These are phyloP conservation scores for Ancistrus triradiatus DNA, from an alignment of 2,113 vertebrate genomes.

Conservation along the genomic window DNA sequence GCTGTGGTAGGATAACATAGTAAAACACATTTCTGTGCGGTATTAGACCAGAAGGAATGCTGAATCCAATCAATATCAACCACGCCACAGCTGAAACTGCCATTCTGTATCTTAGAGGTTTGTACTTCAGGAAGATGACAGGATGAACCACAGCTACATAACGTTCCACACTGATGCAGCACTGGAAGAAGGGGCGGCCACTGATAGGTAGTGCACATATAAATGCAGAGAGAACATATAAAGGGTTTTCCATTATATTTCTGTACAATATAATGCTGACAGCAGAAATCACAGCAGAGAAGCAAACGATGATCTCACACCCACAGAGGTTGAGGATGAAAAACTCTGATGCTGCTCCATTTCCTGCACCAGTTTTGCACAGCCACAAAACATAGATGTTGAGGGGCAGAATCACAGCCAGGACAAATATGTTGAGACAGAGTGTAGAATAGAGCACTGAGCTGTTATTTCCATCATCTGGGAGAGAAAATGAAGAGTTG, in stretches of 20 bases:
- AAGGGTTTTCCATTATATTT: neutral
- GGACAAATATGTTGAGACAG: neutral
- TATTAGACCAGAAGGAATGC: neutral
- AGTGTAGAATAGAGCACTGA: neutral
- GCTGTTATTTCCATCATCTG: neutral
- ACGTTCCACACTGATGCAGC: constrained; percentile 37
- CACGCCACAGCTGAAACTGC: neutral
- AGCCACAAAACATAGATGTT: constrained; percentile 23
- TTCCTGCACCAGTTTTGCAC: neutral
- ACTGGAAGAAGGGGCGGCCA: constrained; percentile 23
- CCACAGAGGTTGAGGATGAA: constrained; percentile 17
- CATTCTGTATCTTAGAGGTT: constrained; percentile 13
- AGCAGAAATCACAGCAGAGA: neutral
- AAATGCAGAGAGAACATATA: neutral
- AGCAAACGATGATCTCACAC: constrained; percentile 6
- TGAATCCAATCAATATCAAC: neutral
- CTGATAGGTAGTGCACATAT: neutral
- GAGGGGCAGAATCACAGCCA: constrained; percentile 6
- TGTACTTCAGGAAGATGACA: constrained; percentile 25
- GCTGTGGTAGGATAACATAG: constrained; percentile 4
- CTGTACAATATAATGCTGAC: neutral
- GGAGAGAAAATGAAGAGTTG: neutral
- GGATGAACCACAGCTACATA: constrained; percentile 29
- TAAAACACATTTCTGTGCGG: neutral
- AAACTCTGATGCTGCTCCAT: constrained; percentile 9